Percentiles rank a stretch among this genome's conserved stretches.
Evolutionary conservation across 2,797 vertebrate genomes (phyloP).

Genomic region (Myioborus melanocephalus): DNA sequence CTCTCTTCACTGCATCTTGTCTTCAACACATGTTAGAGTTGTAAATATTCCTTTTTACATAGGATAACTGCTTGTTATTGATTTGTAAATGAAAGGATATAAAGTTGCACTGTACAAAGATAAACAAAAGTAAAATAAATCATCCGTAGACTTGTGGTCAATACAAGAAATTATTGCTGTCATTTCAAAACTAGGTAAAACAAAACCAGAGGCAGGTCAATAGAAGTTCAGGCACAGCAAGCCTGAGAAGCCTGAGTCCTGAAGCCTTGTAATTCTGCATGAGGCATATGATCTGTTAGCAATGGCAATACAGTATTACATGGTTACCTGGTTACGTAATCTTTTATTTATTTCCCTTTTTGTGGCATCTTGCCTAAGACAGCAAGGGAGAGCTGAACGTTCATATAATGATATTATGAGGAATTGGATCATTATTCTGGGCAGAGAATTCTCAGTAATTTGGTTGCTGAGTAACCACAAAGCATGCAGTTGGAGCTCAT

Average conservation of each 20-base stretch:
- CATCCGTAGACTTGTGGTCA: neutral
- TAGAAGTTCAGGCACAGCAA: neutral
- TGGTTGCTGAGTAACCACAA: neutral
- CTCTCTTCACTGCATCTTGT: neutral
- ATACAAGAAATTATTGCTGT: neutral
- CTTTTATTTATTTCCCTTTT: neutral
- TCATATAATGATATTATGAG: neutral
- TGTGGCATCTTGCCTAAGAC: neutral
- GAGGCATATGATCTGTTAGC: neutral
- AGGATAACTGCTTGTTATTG: neutral
- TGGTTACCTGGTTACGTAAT: neutral
- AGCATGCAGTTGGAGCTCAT: neutral
- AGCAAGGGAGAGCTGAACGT: neutral
- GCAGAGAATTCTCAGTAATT: neutral
- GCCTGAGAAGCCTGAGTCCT: neutral
- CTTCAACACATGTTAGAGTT: neutral
- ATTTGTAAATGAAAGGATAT: neutral
- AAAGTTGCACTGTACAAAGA: neutral
- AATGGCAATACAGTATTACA: neutral
- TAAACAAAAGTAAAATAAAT: neutral
- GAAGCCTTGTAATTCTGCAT: neutral
- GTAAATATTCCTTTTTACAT: neutral
- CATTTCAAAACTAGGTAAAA: neutral
- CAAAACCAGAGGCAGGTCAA: neutral
- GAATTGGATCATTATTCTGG: neutral